phyloP scores from a whole-genome alignment of 2,113 vertebrate species.

The Anguilla japonica region DNA sequence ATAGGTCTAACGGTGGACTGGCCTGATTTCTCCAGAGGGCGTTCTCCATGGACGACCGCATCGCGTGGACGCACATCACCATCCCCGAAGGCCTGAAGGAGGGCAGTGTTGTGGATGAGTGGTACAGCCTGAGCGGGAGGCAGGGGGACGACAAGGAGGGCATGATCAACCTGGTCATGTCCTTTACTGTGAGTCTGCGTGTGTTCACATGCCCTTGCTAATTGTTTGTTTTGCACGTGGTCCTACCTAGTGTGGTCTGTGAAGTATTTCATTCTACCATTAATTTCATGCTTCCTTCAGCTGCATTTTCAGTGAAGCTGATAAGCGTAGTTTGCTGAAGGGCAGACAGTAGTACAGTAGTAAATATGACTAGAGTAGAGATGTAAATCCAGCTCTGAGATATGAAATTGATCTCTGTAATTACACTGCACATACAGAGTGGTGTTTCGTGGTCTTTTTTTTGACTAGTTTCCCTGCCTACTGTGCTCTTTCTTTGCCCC shows the following conservation, averaged over 20 bases:
- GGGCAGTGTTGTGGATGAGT: conserved; percentile 89
- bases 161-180: conserved; percentile 98
- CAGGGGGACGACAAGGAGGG: conserved; percentile 98
- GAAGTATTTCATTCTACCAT: background rate
- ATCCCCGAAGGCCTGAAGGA: conserved; percentile 86
- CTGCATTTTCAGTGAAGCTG: background rate
- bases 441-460: too few species aligned
- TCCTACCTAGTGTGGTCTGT: background rate
- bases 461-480: too few species aligned
- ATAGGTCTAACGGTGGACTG: background rate
- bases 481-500: too few species aligned
- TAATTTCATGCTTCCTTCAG: background rate
- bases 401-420: background rate
- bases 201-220: background rate
- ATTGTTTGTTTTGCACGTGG: background rate
- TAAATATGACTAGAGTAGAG: background rate
- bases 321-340: background rate
- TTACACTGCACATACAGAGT: background rate
- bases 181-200: conserved; percentile 82
- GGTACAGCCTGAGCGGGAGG: conserved; percentile 91
- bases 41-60: conserved; percentile 97
- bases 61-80: conserved; percentile 95
- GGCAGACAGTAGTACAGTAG: background rate
- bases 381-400: background rate
- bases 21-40: conserved; percentile 73